Conservation (phyloP, 2,113 vertebrate genomes). For the Sminthopsis crassicaudata region DNA sequence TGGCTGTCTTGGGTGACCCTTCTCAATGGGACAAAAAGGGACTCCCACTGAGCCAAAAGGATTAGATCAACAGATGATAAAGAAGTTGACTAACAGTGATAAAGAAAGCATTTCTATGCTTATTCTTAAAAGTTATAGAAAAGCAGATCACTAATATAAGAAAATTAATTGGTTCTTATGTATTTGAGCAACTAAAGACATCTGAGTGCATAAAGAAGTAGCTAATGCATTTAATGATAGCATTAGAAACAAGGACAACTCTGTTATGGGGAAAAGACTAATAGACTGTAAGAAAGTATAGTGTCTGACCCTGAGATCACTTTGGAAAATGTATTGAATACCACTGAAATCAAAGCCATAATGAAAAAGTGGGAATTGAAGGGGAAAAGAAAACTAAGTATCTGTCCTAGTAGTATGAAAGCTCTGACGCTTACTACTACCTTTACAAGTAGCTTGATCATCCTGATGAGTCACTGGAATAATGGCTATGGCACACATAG, state of each 20-base stretch:
- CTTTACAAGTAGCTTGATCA: neutral
- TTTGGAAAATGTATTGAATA: neutral
- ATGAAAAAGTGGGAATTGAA: neutral
- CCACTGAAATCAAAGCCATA: neutral
- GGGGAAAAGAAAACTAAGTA: neutral
- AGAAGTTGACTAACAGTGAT: neutral
- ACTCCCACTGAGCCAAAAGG: neutral
- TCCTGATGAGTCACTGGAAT: neutral
- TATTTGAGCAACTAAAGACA: neutral
- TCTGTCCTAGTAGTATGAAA: neutral
- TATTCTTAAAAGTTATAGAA: neutral
- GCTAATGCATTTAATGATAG: neutral
- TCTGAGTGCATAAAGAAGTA: neutral
- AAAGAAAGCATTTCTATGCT: neutral
- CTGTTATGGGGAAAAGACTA: neutral
- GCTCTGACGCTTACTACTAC: neutral
- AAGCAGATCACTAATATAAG: neutral
- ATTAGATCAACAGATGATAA: neutral
- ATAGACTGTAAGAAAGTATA: neutral
- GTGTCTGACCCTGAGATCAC: neutral
- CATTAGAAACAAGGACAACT: neutral
- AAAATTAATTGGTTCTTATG: neutral
- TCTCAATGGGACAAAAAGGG: neutral
- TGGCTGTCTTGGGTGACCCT: neutral
- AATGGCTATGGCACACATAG: neutral